Evolutionary conservation across 2,113 vertebrate species (phyloP).

Genomic region (Gorsachius goisagi): DNA sequence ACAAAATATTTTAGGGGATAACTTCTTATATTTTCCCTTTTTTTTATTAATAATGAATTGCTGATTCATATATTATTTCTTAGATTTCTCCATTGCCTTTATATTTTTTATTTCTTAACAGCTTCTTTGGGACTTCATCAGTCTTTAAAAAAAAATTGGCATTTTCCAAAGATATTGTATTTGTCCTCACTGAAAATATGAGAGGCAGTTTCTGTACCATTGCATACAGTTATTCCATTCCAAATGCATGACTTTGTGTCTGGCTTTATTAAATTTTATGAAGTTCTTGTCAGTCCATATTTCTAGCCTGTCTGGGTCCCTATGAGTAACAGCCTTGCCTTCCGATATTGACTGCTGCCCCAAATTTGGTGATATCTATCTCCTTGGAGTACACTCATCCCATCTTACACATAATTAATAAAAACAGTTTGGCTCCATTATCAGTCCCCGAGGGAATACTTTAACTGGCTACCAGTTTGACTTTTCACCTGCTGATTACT

Average conservation of each 20-base stretch:
- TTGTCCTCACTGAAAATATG: not conserved
- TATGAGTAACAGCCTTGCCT: not conserved
- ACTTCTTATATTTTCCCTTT: not conserved
- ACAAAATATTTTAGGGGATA: not conserved
- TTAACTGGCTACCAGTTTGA: not conserved
- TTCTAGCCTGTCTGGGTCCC: not conserved
- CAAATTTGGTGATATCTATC: not conserved
- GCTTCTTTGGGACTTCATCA: not conserved
- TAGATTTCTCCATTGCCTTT: not conserved
- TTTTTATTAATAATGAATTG: not conserved
- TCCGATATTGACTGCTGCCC: not conserved
- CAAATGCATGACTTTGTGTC: not conserved
- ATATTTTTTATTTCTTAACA: not conserved
- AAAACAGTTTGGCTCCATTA: not conserved
- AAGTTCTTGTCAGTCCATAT: not conserved
- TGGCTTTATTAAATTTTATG: not conserved
- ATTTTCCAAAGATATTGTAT: not conserved
- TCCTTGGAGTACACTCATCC: not conserved
- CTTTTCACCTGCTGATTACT: not conserved
- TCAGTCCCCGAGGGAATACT: rapidly evolving
- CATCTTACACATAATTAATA: not conserved
- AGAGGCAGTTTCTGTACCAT: not conserved
- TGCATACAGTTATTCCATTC: not conserved
- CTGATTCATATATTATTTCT: not conserved
- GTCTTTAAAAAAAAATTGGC: not conserved